These are phyloP conservation scores for Shargacucullia verbasci DNA, from an alignment of 2,888 invertebrate species.

Conservation along the genomic window DNA sequence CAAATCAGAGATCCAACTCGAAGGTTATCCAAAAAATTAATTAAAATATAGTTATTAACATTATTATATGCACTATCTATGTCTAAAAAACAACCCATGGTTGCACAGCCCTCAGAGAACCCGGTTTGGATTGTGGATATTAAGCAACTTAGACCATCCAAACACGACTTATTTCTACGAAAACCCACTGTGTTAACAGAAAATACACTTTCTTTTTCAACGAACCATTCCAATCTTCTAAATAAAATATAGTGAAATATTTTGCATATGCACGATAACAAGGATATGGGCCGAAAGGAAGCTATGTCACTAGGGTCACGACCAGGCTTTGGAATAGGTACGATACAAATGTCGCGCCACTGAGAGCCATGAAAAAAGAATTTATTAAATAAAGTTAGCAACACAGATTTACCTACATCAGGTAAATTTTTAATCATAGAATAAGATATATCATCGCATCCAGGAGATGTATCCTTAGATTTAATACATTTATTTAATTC, in stretches of 20 bases:
- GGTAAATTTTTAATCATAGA: no score
- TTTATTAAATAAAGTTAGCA: not conserved
- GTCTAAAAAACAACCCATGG: slow-evolving; percentile 5
- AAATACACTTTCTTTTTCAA: slow-evolving; percentile 4
- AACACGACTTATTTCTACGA: slow-evolving; percentile 3
- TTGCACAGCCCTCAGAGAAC: slow-evolving; percentile 1
- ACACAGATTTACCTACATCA: not conserved
- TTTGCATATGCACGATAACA: no score
- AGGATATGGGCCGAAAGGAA: slow-evolving; percentile 4
- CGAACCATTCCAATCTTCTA: slow-evolving; percentile 6
- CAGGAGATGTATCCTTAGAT: no score
- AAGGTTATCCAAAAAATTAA: slow-evolving; percentile 2
- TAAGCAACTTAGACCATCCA: slow-evolving; percentile 3
- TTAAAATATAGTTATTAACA: slow-evolving; percentile 6
- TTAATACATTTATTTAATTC: no score
- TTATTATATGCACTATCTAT: no score
- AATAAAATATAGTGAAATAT: no score
- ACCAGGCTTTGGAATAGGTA: slow-evolving; percentile 14
- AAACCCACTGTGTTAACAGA: slow-evolving; percentile 6
- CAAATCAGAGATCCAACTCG: slow-evolving; percentile 2
- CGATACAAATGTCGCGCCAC: no score
- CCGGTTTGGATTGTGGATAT: not conserved
- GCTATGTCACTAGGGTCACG: not conserved
- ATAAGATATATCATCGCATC: no score
- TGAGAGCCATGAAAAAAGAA: not conserved